Evolutionary conservation across 2,113 vertebrate species (phyloP).

Genomic region (Leuciscus idus): DNA sequence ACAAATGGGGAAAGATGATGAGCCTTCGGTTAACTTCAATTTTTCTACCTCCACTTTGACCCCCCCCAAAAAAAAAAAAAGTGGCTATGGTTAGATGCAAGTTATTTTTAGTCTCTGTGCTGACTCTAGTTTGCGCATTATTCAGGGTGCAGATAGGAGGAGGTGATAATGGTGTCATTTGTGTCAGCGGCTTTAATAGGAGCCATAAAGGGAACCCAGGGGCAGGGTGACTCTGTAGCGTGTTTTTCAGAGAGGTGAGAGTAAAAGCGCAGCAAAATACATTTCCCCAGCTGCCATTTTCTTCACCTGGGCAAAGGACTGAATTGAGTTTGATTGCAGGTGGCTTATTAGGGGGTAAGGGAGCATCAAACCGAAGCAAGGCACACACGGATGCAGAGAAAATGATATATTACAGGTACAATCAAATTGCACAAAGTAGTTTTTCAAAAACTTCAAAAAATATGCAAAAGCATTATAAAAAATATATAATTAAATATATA

Average conservation of each 20-base stretch:
- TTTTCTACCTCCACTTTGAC: not conserved
- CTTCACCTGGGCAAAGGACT: conserved; percentile 10
- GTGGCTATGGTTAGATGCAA: not conserved
- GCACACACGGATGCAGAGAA: not conserved
- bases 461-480: no score
- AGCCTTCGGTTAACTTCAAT: not conserved
- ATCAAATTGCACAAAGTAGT: no score
- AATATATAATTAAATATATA: no score
- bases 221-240: not conserved
- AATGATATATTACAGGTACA: not conserved
- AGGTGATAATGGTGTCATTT: conserved; percentile 41
- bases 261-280: not conserved
- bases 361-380: not conserved
- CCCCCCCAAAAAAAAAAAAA: not conserved
- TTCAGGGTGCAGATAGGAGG: conserved; percentile 31
- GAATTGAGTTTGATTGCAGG: conserved; percentile 34
- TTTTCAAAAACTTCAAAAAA: not conserved
- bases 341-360: conserved; percentile 6
- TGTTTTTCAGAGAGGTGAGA: conserved; percentile 20
- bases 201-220: conserved; percentile 7
- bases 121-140: conserved; percentile 32
- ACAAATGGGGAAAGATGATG: not conserved
- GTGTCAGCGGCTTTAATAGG: conserved; percentile 27
- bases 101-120: conserved; percentile 19
- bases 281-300: conserved; percentile 3